These are phyloP conservation scores for Chromoteleia sp. DNA, from an alignment of 2,888 invertebrate species.

Conservation along the genomic window DNA sequence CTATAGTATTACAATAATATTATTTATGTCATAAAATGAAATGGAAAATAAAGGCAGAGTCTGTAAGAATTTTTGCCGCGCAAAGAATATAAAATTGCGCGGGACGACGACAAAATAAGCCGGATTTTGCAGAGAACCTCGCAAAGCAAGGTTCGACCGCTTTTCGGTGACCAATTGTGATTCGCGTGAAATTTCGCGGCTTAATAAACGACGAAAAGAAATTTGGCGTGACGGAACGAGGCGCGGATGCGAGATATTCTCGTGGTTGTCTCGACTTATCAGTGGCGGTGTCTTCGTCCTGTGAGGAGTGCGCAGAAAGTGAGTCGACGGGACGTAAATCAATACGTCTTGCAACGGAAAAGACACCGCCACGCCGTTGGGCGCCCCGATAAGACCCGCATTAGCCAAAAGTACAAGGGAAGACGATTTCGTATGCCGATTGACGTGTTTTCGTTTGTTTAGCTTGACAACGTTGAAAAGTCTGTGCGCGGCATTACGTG, in stretches of 20 bases:
- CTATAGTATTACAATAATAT: too few species aligned
- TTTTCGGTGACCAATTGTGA: background rate
- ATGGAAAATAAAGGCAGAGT: too few species aligned
- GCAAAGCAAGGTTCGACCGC: too few species aligned
- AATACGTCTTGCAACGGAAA: slow-evolving; percentile 72
- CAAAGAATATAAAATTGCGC: too few species aligned
- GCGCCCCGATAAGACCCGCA: slow-evolving; percentile 74
- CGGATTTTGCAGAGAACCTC: too few species aligned
- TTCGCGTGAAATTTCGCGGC: background rate
- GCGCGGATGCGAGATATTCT: slow-evolving; percentile 52
- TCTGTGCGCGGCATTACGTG: slow-evolving; percentile 21
- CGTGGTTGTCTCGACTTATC: slow-evolving; percentile 71
- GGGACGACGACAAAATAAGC: too few species aligned
- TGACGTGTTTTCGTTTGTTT: slow-evolving; percentile 45
- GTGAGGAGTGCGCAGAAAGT: slow-evolving; percentile 63
- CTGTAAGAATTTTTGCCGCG: too few species aligned
- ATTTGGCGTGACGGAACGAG: background rate
- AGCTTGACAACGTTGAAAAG: slow-evolving; percentile 3
- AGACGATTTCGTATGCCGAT: slow-evolving; percentile 47
- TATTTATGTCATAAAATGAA: too few species aligned
- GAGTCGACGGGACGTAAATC: slow-evolving; percentile 73
- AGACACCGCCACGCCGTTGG: slow-evolving; percentile 63
- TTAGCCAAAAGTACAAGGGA: slow-evolving; percentile 73
- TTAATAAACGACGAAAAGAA: slow-evolving; percentile 4
- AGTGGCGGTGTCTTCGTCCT: slow-evolving; percentile 67